Percentiles rank a stretch among this genome's conserved stretches.
These are phyloP conservation scores for Odontothrips loti DNA, from an alignment of 2,888 invertebrate species.

Conservation along the genomic window DNA sequence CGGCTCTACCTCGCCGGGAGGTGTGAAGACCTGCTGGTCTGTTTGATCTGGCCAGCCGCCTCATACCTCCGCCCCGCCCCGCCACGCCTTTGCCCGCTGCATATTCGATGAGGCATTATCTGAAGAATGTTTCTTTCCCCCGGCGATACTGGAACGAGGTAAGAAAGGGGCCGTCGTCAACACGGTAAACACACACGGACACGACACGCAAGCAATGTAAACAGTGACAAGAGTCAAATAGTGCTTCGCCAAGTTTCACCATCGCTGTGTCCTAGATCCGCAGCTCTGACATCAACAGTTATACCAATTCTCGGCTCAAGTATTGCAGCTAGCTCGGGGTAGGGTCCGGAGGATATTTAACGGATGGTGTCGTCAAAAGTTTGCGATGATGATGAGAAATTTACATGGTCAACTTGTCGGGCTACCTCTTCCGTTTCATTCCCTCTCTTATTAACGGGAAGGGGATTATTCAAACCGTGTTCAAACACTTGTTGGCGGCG, in stretches of 20 bases:
- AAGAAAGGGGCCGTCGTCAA: not conserved
- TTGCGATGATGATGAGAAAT: too few relatives aligned
- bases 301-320: too few relatives aligned
- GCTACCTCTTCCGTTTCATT: too few relatives aligned
- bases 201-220: not conserved
- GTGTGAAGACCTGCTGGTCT: slow-evolving; percentile 24
- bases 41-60: slow-evolving; percentile 20
- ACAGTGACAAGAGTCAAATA: too few relatives aligned
- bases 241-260: too few relatives aligned
- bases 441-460: not conserved
- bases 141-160: not conserved
- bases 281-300: too few relatives aligned
- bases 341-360: too few relatives aligned
- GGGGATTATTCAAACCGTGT: slow-evolving; percentile 13
- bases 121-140: slow-evolving; percentile 14
- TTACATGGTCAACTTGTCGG: too few relatives aligned
- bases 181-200: not conserved
- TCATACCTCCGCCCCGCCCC: not conserved
- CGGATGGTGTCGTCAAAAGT: too few relatives aligned
- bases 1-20: not conserved
- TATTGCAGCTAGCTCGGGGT: too few relatives aligned
- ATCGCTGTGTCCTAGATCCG: too few relatives aligned
- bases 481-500: slow-evolving; percentile 19
- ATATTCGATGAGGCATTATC: slow-evolving; percentile 25
- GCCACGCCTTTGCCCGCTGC: not conserved